Percentiles rank a stretch among this genome's conserved stretches.
These are phyloP conservation scores for Drosophila watanabei DNA, from an alignment of 1,140 invertebrate genomes.

Conservation along the genomic window DNA sequence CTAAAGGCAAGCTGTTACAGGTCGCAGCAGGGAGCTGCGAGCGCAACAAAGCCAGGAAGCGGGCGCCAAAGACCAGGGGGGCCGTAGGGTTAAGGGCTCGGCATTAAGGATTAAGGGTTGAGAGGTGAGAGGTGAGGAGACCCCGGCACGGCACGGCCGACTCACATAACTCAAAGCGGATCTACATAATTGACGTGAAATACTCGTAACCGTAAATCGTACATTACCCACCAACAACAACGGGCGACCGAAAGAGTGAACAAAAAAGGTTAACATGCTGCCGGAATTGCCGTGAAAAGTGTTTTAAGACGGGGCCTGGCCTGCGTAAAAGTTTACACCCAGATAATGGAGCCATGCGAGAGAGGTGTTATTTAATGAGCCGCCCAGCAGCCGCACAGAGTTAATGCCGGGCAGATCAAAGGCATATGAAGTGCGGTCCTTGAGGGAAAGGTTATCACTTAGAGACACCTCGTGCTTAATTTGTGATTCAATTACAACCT, in stretches of 20 bases:
- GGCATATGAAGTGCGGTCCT: neutral
- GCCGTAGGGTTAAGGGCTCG: conserved; percentile 3
- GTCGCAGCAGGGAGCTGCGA: conserved; percentile 36
- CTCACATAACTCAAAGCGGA: conserved; percentile 77
- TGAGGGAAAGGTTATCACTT: conserved; percentile 13
- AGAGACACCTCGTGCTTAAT: neutral
- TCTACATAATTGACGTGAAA: conserved; percentile 80
- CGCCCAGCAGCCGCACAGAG: conserved; percentile 11
- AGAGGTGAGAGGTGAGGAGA: conserved; percentile 1
- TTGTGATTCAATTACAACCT: conserved; percentile 28
- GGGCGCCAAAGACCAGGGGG: conserved; percentile 19
- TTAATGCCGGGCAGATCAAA: conserved; percentile 24
- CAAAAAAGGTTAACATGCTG: conserved; percentile 61
- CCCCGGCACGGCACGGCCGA: conserved; percentile 49
- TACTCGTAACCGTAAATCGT: conserved; percentile 70
- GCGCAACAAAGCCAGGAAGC: conserved; percentile 26
- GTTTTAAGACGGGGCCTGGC: conserved; percentile 43
- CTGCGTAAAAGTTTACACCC: conserved; percentile 64
- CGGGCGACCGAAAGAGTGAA: conserved; percentile 7
- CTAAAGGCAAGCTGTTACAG: conserved; percentile 60
- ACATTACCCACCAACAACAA: conserved; percentile 51
- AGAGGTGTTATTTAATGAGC: conserved; percentile 38
- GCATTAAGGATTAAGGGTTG: conserved; percentile 9
- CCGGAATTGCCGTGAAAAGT: conserved; percentile 58
- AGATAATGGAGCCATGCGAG: conserved; percentile 51